These are phyloP conservation scores for Amblyraja radiata DNA, from an alignment of 2,797 vertebrate genomes.

Conservation along the genomic window DNA sequence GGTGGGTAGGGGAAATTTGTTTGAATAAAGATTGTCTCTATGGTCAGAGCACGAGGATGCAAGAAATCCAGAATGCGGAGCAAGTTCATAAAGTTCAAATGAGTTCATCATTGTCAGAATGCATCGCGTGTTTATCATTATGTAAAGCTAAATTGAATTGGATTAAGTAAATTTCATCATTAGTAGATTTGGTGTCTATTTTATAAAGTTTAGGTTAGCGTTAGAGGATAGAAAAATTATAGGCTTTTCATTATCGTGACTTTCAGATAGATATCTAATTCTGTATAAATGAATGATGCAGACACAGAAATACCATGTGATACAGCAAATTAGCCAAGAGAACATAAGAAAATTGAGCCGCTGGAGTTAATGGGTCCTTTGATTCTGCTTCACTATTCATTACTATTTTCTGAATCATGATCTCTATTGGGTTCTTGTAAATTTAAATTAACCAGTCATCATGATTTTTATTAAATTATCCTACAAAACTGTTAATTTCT, in stretches of 20 bases:
- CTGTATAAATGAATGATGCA: background rate
- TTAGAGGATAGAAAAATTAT: background rate
- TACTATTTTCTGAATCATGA: background rate
- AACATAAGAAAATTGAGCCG: no score
- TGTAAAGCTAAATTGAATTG: background rate
- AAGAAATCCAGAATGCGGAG: background rate
- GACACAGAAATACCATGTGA: background rate
- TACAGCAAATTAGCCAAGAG: background rate
- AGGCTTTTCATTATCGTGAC: background rate
- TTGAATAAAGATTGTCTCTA: background rate
- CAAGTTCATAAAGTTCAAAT: background rate
- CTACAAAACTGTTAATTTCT: background rate
- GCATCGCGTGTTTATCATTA: background rate
- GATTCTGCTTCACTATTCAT: no score
- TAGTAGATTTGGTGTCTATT: background rate
- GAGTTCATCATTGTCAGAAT: background rate
- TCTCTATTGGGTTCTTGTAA: background rate
- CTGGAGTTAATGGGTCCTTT: no score
- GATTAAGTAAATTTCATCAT: background rate
- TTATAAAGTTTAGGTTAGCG: background rate
- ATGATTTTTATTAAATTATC: background rate
- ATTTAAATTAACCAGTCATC: background rate
- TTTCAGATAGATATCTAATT: background rate
- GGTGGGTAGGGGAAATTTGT: background rate
- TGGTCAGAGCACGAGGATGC: background rate